Conservation (phyloP, 2,113 vertebrate genomes). For the Hemiscyllium ocellatum region DNA sequence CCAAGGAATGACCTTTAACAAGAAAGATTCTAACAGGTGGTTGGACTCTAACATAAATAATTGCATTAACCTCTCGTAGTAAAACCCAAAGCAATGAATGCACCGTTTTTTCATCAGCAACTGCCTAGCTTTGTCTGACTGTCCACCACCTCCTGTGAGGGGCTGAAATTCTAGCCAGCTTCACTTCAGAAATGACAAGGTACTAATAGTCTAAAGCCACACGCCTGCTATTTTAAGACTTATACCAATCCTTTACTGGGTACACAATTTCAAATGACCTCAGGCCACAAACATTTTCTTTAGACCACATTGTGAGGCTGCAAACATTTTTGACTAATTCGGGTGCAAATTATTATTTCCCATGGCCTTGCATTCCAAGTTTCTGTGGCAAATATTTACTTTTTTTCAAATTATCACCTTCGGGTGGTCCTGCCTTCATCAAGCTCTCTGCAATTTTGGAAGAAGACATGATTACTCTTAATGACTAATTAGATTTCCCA, state of each 20-base stretch:
- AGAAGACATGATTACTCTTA: conserved; percentile 45
- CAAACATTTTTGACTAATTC: conserved; percentile 41
- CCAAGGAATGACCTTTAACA: conserved; percentile 66
- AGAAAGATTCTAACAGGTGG: conserved; percentile 86
- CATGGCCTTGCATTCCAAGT: not conserved
- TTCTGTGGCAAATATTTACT: not conserved
- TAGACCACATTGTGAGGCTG: too few species aligned
- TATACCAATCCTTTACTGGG: conserved; percentile 28
- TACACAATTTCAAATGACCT: conserved; percentile 3
- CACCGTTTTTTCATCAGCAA: conserved; percentile 74
- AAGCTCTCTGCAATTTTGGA: conserved; percentile 42
- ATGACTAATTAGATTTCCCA: conserved; percentile 57
- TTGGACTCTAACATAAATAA: conserved; percentile 59
- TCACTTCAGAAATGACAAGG: not conserved
- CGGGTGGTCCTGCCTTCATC: conserved; percentile 40
- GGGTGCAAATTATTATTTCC: conserved; percentile 40
- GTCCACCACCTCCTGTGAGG: not conserved
- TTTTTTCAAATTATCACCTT: conserved; percentile 36
- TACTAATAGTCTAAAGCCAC: conserved; percentile 54
- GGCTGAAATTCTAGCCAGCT: conserved; percentile 10
- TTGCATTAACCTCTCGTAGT: conserved; percentile 64
- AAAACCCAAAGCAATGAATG: conserved; percentile 55
- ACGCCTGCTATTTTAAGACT: conserved; percentile 62
- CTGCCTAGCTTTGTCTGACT: conserved; percentile 47
- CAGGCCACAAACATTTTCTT: not conserved